Percentiles rank a stretch among this genome's conserved stretches.
These are phyloP conservation scores for Corythornis madagascariensis DNA, from an alignment of 2,113 vertebrate species.

Conservation along the genomic window DNA sequence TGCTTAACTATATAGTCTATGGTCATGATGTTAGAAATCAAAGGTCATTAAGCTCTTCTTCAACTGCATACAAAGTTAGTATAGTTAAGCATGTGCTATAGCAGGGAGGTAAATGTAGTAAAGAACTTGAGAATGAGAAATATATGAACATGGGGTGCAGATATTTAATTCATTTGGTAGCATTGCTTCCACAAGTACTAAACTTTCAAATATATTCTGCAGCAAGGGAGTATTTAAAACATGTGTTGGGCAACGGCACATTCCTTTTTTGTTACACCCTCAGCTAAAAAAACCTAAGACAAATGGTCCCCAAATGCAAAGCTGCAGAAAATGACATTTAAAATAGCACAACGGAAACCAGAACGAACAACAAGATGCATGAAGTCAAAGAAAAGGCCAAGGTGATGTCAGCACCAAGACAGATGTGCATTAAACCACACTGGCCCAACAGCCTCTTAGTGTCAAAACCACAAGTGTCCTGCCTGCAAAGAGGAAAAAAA, in stretches of 20 bases:
- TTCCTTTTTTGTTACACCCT: conserved; percentile 28
- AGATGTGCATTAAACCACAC: neutral
- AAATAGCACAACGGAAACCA: neutral
- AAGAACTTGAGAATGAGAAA: neutral
- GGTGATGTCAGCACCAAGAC: neutral
- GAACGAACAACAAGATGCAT: neutral
- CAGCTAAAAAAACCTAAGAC: neutral
- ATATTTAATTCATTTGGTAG: neutral
- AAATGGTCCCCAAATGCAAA: conserved; percentile 34
- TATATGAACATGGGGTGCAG: neutral
- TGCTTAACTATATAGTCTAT: neutral
- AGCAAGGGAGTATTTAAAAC: neutral
- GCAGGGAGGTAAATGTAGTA: neutral
- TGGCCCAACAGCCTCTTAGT: neutral
- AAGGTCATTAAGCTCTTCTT: neutral
- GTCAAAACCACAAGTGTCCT: neutral
- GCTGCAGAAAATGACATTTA: neutral
- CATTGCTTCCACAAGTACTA: neutral
- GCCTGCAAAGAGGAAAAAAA: neutral
- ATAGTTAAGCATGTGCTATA: neutral
- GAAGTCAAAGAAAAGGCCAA: neutral
- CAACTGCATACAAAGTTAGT: neutral
- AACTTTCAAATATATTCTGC: neutral
- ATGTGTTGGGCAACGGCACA: neutral
- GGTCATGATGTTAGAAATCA: neutral